phyloP scores from a whole-genome alignment of 2,888 invertebrate genomes.

The Papilio protenor region DNA sequence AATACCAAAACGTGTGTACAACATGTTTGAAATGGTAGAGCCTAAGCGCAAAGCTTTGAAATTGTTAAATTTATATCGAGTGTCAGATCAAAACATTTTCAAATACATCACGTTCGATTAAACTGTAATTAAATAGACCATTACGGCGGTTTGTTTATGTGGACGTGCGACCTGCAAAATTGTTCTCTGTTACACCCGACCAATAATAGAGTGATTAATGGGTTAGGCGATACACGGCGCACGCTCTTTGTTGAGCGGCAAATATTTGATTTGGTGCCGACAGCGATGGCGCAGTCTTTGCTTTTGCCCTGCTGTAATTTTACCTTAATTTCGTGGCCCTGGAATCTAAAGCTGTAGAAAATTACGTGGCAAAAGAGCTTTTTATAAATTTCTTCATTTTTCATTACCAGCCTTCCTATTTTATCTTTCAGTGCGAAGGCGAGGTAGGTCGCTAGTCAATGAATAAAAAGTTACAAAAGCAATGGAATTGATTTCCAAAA shows the following conservation, averaged over 20 bases:
- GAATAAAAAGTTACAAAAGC: not conserved
- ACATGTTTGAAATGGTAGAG: not conserved
- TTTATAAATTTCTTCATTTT: not conserved
- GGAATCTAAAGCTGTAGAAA: not conserved
- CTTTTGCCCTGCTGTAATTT: conserved; percentile 29
- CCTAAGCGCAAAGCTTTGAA: conserved; percentile 9
- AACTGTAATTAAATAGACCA: conserved; percentile 58
- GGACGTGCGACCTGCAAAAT: conserved; percentile 76
- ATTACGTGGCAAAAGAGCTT: not conserved
- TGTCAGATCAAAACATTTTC: conserved; percentile 3
- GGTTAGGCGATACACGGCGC: conserved; percentile 72
- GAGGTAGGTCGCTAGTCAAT: not conserved
- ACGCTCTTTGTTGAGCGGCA: conserved; percentile 79
- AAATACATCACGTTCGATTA: conserved; percentile 21
- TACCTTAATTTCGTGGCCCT: conserved; percentile 1
- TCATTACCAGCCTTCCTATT: not conserved
- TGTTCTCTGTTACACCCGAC: conserved; percentile 74
- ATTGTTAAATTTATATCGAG: conserved; percentile 6
- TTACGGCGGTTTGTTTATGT: conserved; percentile 76
- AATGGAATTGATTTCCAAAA: conserved; percentile 12
- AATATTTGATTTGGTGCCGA: conserved; percentile 64
- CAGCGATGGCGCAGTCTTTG: conserved; percentile 47
- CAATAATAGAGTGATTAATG: conserved; percentile 82
- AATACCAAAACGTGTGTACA: not conserved
- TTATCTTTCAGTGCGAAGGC: not conserved